A percentile compares a stretch with the other conserved stretches of the same genome.
These are phyloP conservation scores for Micoletzkya japonica DNA, from an alignment of 2,888 invertebrate species.

Conservation along the genomic window DNA sequence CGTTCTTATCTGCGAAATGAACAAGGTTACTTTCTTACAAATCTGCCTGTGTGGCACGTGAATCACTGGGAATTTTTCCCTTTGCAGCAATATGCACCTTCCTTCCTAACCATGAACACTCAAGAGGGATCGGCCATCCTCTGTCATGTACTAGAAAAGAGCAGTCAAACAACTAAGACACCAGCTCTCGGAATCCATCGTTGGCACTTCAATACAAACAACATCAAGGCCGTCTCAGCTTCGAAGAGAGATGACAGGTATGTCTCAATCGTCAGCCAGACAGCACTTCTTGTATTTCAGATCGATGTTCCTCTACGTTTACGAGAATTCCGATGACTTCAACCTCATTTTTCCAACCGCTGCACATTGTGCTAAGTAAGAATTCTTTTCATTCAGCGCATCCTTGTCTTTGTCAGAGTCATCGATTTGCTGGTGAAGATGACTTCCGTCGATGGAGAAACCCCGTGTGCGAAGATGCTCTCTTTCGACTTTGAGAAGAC, in stretches of 20 bases:
- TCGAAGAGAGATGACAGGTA: conserved; percentile 83
- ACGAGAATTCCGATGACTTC: conserved; percentile 96
- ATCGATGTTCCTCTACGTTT: conserved; percentile 92
- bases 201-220: conserved; percentile 87
- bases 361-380: conserved; percentile 69
- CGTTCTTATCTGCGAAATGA: conserved; percentile 81
- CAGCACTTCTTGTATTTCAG: conserved; percentile 76
- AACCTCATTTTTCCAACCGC: conserved; percentile 95
- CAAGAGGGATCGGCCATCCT: conserved; percentile 90
- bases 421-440: conserved; percentile 44
- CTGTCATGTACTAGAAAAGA: conserved; percentile 73
- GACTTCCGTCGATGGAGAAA: conserved; percentile 32
- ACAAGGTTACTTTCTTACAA: conserved; percentile 70
- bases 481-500: conserved; percentile 49
- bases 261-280: too few species aligned
- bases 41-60: not conserved
- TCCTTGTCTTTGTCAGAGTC: conserved; percentile 43
- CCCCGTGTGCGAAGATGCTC: conserved; percentile 18
- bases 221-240: conserved; percentile 80
- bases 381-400: not conserved
- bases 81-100: conserved; percentile 78
- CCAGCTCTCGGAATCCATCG: conserved; percentile 67
- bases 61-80: not conserved
- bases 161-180: conserved; percentile 1
- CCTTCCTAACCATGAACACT: conserved; percentile 90